A percentile compares a stretch with the other conserved stretches of the same genome.
Conservation (phyloP, 2,113 vertebrate species). For the Equus przewalskii region DNA sequence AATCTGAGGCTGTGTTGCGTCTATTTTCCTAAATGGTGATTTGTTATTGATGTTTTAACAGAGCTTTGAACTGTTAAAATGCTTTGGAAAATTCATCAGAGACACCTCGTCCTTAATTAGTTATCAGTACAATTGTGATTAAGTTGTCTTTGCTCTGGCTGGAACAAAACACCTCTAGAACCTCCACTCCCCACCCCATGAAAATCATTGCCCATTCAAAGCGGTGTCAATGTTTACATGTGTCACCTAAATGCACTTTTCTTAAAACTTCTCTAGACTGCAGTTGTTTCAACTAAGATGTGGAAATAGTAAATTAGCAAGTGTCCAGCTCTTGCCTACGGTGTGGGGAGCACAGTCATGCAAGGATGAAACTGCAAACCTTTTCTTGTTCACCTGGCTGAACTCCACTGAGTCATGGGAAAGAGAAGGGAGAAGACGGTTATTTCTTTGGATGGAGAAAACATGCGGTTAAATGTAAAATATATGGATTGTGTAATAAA, state of each 20-base stretch:
- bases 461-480: constrained; percentile 54
- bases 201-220: not conserved
- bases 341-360: not conserved
- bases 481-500: constrained; percentile 27
- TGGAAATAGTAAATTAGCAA: not conserved
- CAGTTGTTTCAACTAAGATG: not conserved
- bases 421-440: not conserved
- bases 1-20: not conserved
- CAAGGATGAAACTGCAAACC: not conserved
- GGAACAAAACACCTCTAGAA: not conserved
- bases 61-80: not conserved
- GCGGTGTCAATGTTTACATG: not conserved
- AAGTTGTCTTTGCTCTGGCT: not conserved
- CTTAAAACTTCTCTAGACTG: not conserved
- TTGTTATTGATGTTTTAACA: constrained; percentile 15
- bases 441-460: constrained; percentile 45
- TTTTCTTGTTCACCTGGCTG: not conserved
- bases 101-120: not conserved
- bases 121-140: not conserved
- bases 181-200: not conserved
- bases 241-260: not conserved
- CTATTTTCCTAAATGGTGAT: not conserved
- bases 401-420: not conserved
- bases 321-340: not conserved
- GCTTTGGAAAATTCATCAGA: not conserved